These are phyloP conservation scores for Gambusia holbrooki DNA, from an alignment of 2,113 vertebrate genomes.

Conservation along the genomic window DNA sequence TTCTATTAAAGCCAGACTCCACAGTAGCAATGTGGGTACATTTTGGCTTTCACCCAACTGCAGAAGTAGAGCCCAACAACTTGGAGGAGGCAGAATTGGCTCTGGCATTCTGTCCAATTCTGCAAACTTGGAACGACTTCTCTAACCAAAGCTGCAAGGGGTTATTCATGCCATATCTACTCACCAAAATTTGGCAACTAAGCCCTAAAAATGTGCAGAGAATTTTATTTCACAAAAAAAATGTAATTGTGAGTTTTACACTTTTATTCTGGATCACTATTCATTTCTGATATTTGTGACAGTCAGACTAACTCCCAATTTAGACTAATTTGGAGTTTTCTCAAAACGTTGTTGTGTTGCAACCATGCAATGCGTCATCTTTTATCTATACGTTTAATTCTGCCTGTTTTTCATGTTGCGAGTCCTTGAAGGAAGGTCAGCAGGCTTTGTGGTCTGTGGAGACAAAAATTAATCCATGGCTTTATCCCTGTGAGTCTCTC, in stretches of 20 bases:
- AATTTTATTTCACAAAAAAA: not conserved
- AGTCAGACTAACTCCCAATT: not conserved
- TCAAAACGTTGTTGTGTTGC: not conserved
- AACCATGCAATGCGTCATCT: slow-evolving; percentile 28
- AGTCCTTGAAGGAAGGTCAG: slow-evolving; percentile 52
- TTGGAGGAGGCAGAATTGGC: not conserved
- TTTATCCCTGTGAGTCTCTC: slow-evolving; percentile 33
- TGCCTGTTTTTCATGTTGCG: slow-evolving; percentile 27
- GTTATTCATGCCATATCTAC: not conserved
- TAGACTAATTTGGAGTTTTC: not conserved
- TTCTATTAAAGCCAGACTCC: not conserved
- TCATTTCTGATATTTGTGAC: not conserved
- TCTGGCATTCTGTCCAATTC: not conserved
- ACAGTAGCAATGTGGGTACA: not conserved
- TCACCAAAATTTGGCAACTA: not conserved
- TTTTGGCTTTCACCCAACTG: not conserved
- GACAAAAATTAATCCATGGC: slow-evolving; percentile 37
- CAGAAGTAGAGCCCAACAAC: slow-evolving; percentile 1
- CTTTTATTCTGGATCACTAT: not conserved
- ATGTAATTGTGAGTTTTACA: not conserved
- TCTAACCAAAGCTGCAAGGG: not conserved
- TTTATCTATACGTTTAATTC: slow-evolving; percentile 9
- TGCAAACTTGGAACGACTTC: not conserved
- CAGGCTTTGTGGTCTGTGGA: slow-evolving; percentile 21
- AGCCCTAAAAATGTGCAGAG: not conserved